Conservation (phyloP, 1,140 invertebrate species). For the Bombus terrestris region DNA sequence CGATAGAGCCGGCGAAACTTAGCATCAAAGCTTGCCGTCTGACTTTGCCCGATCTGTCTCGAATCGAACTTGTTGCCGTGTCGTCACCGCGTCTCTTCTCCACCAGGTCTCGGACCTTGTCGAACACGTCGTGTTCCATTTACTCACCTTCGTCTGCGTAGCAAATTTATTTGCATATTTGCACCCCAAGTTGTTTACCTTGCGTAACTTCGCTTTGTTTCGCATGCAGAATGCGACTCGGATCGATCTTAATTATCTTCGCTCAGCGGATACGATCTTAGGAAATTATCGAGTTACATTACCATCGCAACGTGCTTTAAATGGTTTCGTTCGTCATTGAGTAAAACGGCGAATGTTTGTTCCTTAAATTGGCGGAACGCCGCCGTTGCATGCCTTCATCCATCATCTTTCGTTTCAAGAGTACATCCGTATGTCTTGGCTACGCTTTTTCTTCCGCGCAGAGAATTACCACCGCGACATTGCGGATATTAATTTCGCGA, state of each 20-base stretch:
- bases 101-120: background rate
- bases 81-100: background rate
- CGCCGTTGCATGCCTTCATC: background rate
- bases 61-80: conserved; percentile 13
- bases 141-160: background rate
- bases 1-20: conserved; percentile 37
- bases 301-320: background rate
- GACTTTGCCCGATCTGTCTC: conserved; percentile 47
- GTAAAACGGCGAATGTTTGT: background rate
- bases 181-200: background rate
- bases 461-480: background rate
- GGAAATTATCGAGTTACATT: background rate
- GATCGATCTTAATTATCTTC: background rate
- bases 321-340: background rate
- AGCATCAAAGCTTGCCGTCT: conserved; percentile 47
- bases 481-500: conserved; percentile 4
- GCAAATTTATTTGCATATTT: background rate
- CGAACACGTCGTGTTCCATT: conserved; percentile 14
- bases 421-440: background rate
- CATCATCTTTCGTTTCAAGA: conserved; percentile 6
- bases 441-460: background rate
- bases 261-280: background rate
- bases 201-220: background rate
- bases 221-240: background rate
- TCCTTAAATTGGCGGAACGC: background rate